Conservation (phyloP, 2,797 vertebrate genomes). For the Cryptoblepharus egeriae region DNA sequence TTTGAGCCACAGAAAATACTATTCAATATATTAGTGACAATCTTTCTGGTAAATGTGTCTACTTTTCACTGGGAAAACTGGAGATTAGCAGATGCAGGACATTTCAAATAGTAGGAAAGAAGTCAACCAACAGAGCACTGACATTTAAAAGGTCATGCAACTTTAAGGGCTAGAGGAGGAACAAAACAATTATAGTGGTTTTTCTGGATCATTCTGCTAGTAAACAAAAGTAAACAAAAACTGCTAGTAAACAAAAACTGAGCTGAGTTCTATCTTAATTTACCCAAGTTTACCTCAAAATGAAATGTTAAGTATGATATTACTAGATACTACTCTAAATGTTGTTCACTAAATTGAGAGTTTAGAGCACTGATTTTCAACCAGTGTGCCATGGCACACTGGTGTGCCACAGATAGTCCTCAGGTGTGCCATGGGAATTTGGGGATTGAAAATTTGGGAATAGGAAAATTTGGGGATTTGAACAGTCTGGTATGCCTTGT, state of each 20-base stretch:
- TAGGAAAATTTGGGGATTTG: too few species aligned
- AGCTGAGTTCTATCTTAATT: background rate
- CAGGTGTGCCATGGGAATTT: too few species aligned
- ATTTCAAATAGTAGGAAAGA: constrained; percentile 57
- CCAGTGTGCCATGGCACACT: too few species aligned
- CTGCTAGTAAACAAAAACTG: constrained; percentile 39
- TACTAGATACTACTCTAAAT: constrained; percentile 15
- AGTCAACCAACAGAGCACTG: constrained; percentile 27
- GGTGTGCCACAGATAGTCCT: too few species aligned
- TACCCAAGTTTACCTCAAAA: too few species aligned
- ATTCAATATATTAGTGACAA: constrained; percentile 13
- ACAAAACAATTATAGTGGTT: constrained; percentile 34
- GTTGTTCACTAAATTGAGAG: background rate
- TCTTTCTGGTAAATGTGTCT: constrained; percentile 24
- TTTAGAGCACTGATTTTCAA: too few species aligned
- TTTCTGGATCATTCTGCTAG: constrained; percentile 26
- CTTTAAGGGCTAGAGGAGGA: constrained; percentile 49
- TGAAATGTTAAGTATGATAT: background rate
- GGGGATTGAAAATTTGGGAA: too few species aligned
- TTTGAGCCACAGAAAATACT: constrained; percentile 14
- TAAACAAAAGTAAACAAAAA: constrained; percentile 47
- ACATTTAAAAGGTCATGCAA: constrained; percentile 40
- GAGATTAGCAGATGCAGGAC: constrained; percentile 44
- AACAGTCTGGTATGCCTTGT: too few species aligned
- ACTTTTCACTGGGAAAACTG: background rate